Conservation (phyloP, 2,888 invertebrate genomes). For the Hyppa rectilinea region DNA sequence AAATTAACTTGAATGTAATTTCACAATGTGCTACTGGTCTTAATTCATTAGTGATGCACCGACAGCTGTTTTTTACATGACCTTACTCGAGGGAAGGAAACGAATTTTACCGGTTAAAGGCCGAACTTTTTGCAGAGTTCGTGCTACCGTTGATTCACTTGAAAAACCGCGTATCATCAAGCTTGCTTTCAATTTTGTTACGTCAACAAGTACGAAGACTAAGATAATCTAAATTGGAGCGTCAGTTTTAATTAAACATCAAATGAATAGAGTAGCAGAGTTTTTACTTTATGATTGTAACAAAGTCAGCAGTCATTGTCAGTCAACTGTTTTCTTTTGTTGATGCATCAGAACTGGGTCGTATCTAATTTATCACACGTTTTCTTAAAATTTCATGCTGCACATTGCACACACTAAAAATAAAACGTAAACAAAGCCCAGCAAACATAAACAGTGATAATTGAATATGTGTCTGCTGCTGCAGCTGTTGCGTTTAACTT, state of each 20-base stretch:
- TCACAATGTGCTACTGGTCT: constrained; percentile 33
- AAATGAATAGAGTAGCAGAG: constrained; percentile 15
- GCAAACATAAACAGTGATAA: constrained; percentile 80
- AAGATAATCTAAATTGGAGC: constrained; percentile 51
- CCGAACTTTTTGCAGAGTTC: constrained; percentile 64
- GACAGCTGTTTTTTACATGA: constrained; percentile 37
- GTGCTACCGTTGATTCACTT: constrained; percentile 31
- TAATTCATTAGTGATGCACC: constrained; percentile 46
- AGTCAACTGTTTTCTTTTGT: constrained; percentile 3
- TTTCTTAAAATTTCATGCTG: constrained; percentile 13
- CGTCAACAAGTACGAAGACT: constrained; percentile 20
- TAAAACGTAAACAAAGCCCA: constrained; percentile 76
- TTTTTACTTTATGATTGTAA: constrained; percentile 3
- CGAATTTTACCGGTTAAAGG: constrained; percentile 71
- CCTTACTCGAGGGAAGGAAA: constrained; percentile 76
- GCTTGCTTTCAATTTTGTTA: constrained; percentile 45
- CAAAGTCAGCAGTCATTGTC: constrained; percentile 1
- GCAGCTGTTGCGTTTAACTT: constrained; percentile 76
- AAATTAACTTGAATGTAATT: constrained; percentile 31
- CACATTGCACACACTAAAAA: constrained; percentile 60
- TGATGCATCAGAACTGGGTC: not conserved
- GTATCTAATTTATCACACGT: constrained; percentile 2
- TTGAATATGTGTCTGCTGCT: constrained; percentile 71
- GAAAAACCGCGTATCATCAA: constrained; percentile 41
- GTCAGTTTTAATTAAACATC: constrained; percentile 34